These are phyloP conservation scores for Gymnosoma rotundatum DNA, from an alignment of 2,888 invertebrate species.

Conservation along the genomic window DNA sequence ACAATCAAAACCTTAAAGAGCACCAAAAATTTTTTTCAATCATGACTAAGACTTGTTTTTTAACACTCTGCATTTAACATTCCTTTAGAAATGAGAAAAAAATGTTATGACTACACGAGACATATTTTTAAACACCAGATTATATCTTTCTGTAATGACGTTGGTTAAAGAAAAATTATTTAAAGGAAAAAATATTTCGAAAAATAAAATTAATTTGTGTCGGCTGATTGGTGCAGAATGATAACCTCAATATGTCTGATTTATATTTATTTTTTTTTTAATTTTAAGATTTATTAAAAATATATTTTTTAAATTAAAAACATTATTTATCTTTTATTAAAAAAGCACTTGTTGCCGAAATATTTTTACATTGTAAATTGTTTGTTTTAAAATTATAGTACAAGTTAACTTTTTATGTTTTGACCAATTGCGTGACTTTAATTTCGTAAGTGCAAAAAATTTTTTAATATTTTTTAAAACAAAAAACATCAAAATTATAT, in stretches of 20 bases:
- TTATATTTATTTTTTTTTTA: neutral
- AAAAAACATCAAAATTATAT: neutral
- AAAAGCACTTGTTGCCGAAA: no score
- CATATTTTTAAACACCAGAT: slow-evolving; percentile 24
- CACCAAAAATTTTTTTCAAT: slow-evolving; percentile 26
- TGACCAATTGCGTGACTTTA: no score
- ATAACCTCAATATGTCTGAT: slow-evolving; percentile 67
- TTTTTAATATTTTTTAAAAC: no score
- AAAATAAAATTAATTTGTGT: slow-evolving; percentile 24
- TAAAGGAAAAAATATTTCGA: slow-evolving; percentile 29
- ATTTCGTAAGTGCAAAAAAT: no score
- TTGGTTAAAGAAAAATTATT: slow-evolving; percentile 45
- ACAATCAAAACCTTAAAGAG: slow-evolving; percentile 38
- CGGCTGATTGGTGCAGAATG: slow-evolving; percentile 63
- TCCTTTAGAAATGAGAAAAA: neutral
- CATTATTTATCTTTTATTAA: no score
- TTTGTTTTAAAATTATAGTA: no score
- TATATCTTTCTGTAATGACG: slow-evolving; percentile 46
- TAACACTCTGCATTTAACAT: neutral
- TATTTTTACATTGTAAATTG: no score
- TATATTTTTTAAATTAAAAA: no score
- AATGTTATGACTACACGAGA: slow-evolving; percentile 13
- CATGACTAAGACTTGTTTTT: slow-evolving; percentile 35
- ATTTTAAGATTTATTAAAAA: neutral
- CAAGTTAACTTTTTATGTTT: no score